Conservation (phyloP, 2,888 invertebrate species). For the Drosophila bunnanda region DNA sequence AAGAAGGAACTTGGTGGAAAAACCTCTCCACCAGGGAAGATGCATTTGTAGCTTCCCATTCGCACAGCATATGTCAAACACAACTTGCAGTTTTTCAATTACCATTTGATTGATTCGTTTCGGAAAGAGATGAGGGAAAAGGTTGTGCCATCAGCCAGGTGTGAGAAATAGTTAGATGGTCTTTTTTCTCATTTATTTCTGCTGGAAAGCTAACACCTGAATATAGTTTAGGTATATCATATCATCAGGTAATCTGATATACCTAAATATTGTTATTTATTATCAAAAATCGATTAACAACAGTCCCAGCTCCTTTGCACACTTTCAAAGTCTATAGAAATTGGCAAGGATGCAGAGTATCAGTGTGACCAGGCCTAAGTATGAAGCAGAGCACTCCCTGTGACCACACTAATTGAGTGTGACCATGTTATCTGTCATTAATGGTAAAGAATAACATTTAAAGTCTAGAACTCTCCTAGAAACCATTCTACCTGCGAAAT, state of each 20-base stretch:
- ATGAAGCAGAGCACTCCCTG: background rate
- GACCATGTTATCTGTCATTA: background rate
- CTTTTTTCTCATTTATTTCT: no score
- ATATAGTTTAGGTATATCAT: no score
- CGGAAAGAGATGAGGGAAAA: background rate
- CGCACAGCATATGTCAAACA: constrained; percentile 13
- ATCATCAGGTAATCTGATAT: no score
- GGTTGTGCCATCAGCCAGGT: constrained; percentile 2
- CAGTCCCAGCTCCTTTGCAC: no score
- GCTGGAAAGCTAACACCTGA: no score
- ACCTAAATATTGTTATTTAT: background rate
- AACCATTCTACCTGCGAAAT: no score
- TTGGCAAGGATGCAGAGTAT: background rate
- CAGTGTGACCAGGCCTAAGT: background rate
- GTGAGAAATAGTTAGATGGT: constrained; percentile 17
- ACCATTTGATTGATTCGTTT: constrained; percentile 32
- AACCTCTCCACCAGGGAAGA: constrained; percentile 1
- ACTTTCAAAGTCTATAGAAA: background rate
- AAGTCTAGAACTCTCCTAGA: no score
- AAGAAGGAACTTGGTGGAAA: constrained; percentile 26
- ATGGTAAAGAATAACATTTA: no score
- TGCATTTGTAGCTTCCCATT: constrained; percentile 7
- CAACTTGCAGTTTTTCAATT: constrained; percentile 31
- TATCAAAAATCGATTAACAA: background rate
- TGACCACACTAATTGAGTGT: background rate